These are phyloP conservation scores for Atherinosoma microstoma DNA, from an alignment of 2,797 vertebrate species.

Conservation along the genomic window DNA sequence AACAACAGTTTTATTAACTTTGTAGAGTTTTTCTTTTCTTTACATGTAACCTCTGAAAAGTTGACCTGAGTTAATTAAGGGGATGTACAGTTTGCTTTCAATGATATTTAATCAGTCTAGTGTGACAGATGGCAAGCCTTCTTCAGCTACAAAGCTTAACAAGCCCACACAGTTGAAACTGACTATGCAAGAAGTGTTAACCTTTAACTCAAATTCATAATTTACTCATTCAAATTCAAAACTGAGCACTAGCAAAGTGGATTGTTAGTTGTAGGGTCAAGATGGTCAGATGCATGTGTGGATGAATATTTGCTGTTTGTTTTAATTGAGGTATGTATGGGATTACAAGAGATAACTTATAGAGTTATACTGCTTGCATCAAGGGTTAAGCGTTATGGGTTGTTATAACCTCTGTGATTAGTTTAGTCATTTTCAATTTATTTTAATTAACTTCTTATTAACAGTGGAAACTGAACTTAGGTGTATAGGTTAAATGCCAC, in stretches of 20 bases:
- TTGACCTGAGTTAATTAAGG: not conserved
- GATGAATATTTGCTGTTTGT: not conserved
- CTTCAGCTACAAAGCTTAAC: slow-evolving; percentile 37
- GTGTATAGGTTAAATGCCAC: not conserved
- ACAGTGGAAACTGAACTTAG: not conserved
- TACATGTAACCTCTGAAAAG: not conserved
- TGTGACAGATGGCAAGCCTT: slow-evolving; percentile 66
- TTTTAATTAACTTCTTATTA: no score
- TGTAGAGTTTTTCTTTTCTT: not conserved
- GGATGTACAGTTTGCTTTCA: slow-evolving; percentile 25
- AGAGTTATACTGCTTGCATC: no score
- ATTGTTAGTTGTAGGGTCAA: not conserved
- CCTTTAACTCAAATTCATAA: slow-evolving; percentile 34
- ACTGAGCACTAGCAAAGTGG: not conserved
- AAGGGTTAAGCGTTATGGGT: no score
- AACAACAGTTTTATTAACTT: not conserved
- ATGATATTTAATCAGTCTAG: slow-evolving; percentile 49
- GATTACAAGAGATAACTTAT: not conserved
- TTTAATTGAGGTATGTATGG: not conserved
- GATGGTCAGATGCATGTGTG: not conserved
- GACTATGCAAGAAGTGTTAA: slow-evolving; percentile 34
- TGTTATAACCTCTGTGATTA: no score
- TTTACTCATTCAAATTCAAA: not conserved
- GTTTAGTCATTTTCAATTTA: no score
- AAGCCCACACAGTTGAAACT: slow-evolving; percentile 28